phyloP scores from a whole-genome alignment of 2,888 invertebrate genomes.

The Chydorus sphaericus region DNA sequence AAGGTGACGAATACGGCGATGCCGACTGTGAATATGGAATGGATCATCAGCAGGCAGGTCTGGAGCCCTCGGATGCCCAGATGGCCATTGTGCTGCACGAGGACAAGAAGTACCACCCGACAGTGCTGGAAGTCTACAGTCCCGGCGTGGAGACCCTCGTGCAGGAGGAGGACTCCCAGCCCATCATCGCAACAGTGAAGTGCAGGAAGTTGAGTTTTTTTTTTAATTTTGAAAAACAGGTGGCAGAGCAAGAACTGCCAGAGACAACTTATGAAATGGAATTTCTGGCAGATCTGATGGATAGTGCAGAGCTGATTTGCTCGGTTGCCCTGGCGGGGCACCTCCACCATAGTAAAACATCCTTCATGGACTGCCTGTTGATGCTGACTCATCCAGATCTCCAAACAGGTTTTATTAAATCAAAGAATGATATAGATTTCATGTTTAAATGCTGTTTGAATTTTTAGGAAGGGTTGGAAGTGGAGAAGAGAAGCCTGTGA shows the following conservation, averaged over 20 bases:
- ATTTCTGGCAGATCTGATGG: constrained; percentile 95
- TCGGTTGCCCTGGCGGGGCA: constrained; percentile 94
- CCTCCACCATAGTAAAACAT: constrained; percentile 97
- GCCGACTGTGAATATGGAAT: constrained; percentile 54
- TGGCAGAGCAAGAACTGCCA: constrained; percentile 71
- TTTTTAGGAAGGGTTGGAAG: background rate
- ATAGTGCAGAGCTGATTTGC: constrained; percentile 83
- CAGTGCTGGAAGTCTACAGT: constrained; percentile 80
- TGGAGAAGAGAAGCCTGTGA: constrained; percentile 40
- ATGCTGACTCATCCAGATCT: constrained; percentile 87
- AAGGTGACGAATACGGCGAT: constrained; percentile 31
- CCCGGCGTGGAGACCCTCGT: constrained; percentile 97
- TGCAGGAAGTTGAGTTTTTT: constrained; percentile 88
- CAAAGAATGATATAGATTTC: too few relatives aligned
- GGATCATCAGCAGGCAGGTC: constrained; percentile 40
- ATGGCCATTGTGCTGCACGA: constrained; percentile 94
- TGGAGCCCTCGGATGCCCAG: constrained; percentile 40
- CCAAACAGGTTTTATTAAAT: background rate
- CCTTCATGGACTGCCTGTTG: constrained; percentile 90
- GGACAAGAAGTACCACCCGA: constrained; percentile 92
- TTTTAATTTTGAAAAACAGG: too few relatives aligned
- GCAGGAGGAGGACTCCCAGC: constrained; percentile 97
- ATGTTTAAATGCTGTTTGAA: background rate
- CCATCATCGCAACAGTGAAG: constrained; percentile 81
- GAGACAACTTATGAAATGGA: constrained; percentile 91